Base-by-base conservation (phyloP, 2,888 invertebrate species). In the Bhutanitis thaidina region DNA sequence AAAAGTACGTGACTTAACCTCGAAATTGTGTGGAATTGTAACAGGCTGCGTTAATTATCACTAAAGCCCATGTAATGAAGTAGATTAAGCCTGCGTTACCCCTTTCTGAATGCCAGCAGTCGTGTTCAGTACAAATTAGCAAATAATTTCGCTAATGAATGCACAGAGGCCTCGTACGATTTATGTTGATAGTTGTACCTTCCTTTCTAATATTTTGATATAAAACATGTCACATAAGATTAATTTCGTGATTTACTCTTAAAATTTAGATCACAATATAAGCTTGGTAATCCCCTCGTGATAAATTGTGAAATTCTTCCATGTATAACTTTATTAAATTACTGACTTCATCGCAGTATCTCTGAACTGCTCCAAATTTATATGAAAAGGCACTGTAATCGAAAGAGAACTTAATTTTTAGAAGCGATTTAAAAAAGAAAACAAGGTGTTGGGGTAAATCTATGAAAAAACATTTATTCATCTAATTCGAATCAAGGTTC, bases 121-220 rank as follows among this genome's bases (percentile, higher is more conserved):
- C 69, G 71, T 72, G 75, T 74, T 74, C 69, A 61, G 69, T 69
- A 70, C 74, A 80, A 86, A 84, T 84, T 80, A 80, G 74, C 80
- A 72, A 82, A 83, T 83, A 77, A 84, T 85, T 81, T 71, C 63
- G 60, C 68, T 78, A 82, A 81, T 81, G 73, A 77, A 80, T 77
- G 75, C 74, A 70, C 69, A 67, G 67, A 72, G 67, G 71, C 66
- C 64, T 35, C 34, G 25, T 29, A 38, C 15, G 38, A 48, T 54
- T 50, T 55, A 50, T 48, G 34, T 8, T 43, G 29, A 37, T 43
- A 29, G 25, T 53, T 49, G 57, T 58, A 56, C 55, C 56, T 58
- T 56, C 55, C 61, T 62, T 63, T 60, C 67, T 67, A 69, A 74
- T 74, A 70, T 70, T 67, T 66, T 59, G 62, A 54, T 58, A 59